Conservation (phyloP, 2,888 invertebrate genomes). For the Hipparchia sbordonii region DNA sequence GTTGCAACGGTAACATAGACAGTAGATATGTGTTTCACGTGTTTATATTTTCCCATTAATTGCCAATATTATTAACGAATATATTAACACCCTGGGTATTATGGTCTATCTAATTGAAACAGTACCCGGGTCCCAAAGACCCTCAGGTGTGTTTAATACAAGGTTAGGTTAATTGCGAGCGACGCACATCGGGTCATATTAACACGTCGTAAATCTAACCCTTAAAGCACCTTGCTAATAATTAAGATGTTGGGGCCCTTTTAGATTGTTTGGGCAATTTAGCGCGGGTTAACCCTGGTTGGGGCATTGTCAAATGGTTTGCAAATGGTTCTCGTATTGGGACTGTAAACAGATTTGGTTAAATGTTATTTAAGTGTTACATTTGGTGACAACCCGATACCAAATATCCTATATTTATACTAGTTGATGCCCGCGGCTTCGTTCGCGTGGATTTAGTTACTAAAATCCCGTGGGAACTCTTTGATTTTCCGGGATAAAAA, state of each 20-base stretch:
- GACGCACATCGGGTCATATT: constrained; percentile 72
- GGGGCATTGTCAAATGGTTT: constrained; percentile 60
- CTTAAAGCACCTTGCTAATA: constrained; percentile 78
- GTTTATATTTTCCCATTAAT: constrained; percentile 5
- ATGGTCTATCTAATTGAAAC: constrained; percentile 28
- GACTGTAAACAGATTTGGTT: constrained; percentile 25
- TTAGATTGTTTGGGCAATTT: constrained; percentile 59
- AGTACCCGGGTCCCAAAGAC: constrained; percentile 21
- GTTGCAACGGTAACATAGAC: too few species aligned
- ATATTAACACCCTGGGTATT: constrained; percentile 11
- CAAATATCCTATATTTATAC: too few species aligned
- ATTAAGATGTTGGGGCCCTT: constrained; percentile 69
- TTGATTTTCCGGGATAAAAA: too few species aligned
- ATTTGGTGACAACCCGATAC: neutral
- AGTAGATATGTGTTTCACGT: too few species aligned
- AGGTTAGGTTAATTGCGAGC: constrained; percentile 68
- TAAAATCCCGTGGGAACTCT: too few species aligned
- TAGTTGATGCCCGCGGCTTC: too few species aligned
- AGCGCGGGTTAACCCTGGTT: constrained; percentile 57
- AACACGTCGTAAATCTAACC: constrained; percentile 79
- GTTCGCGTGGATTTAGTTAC: too few species aligned
- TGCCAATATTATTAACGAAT: constrained; percentile 19
- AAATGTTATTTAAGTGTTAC: neutral
- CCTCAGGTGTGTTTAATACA: constrained; percentile 78
- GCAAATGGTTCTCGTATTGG: constrained; percentile 33